Base-by-base conservation (phyloP, 2,797 vertebrate genomes). In the Paguma larvata region DNA sequence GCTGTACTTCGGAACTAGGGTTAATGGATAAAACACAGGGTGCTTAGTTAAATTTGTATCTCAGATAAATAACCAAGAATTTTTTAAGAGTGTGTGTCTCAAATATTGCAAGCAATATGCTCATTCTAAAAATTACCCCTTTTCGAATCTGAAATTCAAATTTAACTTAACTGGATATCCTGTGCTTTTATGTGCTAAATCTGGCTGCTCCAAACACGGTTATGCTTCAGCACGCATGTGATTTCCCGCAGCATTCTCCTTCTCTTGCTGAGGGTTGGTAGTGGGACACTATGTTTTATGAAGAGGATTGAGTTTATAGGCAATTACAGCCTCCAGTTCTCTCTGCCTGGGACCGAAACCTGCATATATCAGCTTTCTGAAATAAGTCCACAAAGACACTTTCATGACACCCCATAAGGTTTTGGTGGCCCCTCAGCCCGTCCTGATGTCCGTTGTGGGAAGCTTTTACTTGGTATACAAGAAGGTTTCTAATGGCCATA, bases 141-240 rank as follows among this genome's bases (percentile, higher is more conserved):
- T 67, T 94, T 56, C 38, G 15, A n/a, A n/a, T 62, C 32, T 92
- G 89, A 85, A 89, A 70, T 92, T 53, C 32, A 92, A 44, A 72
- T 77, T 82, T 27, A 46, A 38, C 34, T 23, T 27, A 53, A 27
- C 51, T n/a, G 23, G 16, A 19, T 59, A 63, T 62, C 32, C 14
- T 79, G 30, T 91, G 38, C n/a, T 91, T 94, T 72, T 30, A 27
- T 90, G 73, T 68, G 32, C n/a, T 79, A 44, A 68, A n/a, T 53
- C n/a, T 59, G 18, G 65, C 56, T 19, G 8, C 2, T 10, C 27
- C 34, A 32, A 46, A 46, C 25, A 13, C 27, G 25, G n/a, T 53
- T 62, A 19, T 4, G 4, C 38, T 68, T 59, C 0, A 41, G 46
- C 65, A 48, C 53, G 27, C 8, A 6, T 51, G 51, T 51, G 56